phyloP scores from a whole-genome alignment of 2,888 invertebrate species.

The Drosophila formosana region DNA sequence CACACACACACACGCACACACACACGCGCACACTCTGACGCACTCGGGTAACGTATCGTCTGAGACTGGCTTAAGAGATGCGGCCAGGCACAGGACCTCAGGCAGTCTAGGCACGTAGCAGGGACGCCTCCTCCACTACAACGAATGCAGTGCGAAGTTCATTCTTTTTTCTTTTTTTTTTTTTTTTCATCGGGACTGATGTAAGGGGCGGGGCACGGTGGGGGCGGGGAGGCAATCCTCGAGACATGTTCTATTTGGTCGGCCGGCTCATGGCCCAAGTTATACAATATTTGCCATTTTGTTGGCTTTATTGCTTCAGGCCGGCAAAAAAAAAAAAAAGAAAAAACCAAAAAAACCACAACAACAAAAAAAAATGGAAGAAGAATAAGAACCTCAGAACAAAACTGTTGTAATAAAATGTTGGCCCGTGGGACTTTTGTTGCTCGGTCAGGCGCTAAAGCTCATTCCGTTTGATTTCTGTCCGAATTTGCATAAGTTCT shows the following conservation, averaged over 20 bases:
- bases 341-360: not conserved
- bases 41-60: constrained; percentile 13
- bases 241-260: constrained; percentile 49
- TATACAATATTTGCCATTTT: constrained; percentile 60
- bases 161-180: constrained; percentile 34
- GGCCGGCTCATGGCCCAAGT: constrained; percentile 28
- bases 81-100: constrained; percentile 34
- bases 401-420: constrained; percentile 49
- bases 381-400: constrained; percentile 23
- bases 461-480: constrained; percentile 47
- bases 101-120: constrained; percentile 66
- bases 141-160: constrained; percentile 56
- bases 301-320: constrained; percentile 58
- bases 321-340: not conserved
- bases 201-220: not conserved
- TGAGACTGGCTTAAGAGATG: constrained; percentile 49
- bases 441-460: constrained; percentile 5
- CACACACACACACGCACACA: constrained; percentile 7
- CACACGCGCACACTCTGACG: constrained; percentile 8
- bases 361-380: not conserved
- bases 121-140: constrained; percentile 34
- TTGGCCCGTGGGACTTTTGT: constrained; percentile 34
- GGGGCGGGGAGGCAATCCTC: constrained; percentile 23
- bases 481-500: constrained; percentile 47
- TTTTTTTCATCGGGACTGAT: not conserved